Evolutionary conservation across 1,140 invertebrate genomes (phyloP), one percentile per base, ranked within the genome.

Genomic region (Brachionus rubens): DNA sequence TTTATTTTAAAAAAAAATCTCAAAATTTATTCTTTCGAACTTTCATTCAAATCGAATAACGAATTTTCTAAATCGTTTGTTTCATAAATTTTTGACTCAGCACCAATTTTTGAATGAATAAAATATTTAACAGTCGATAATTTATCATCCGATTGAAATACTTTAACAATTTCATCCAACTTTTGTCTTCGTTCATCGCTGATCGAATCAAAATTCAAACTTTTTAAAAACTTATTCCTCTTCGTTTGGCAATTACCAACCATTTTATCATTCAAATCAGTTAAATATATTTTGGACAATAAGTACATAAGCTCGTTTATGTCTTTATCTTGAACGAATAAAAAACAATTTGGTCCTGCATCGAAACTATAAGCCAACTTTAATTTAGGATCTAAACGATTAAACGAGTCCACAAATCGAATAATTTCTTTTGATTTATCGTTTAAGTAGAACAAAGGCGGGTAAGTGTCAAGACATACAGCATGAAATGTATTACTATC

Each of bases 401-500:
- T 98, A 80, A 91, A 95, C 7, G 83, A 81, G 85, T 97, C 92
- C 43, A 97, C 86, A 77, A 97, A 85, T 79, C 90, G 85, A 1
- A 91, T 86, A 59, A 98, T 90, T 36, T 86, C 84, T 81, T 90
- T 89, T 2, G 94, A 97, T 0, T 89, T 86, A 81, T 94, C 91
- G 80, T 91, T 97, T 89, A 97, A 90, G 81, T 98, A 98, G 24
- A 90, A 85, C 83, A 90, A 91, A 0, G 97, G 96, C 4, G 97
- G 97, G 87, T 89, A 96, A 0, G 95, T 93, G 82, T 99, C 96
- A 50, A 94, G 82, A 80, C 92, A 94, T 33, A 94, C 88, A 1
- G 95, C 93, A 87, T 99, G 97, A 80, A 99, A 90, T 83, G 97
- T 92, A 88, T 99, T 99, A 65, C 94, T 97, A 81, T 99, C 97